Percentiles rank a stretch among this genome's conserved stretches.
Conservation (phyloP, 2,113 vertebrate genomes). For the Lagopus muta region DNA sequence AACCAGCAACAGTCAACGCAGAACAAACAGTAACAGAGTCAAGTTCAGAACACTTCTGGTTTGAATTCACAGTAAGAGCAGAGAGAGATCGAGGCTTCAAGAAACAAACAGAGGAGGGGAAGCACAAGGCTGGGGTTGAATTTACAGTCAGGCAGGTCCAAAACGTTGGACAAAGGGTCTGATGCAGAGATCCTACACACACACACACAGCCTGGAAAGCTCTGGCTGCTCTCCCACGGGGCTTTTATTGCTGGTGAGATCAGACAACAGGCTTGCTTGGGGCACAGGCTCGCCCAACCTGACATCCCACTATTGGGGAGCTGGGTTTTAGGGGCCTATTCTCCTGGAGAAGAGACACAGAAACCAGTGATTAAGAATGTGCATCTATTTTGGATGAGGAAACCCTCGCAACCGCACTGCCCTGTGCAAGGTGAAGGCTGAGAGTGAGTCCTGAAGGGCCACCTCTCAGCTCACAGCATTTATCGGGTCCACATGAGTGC, state of each 20-base stretch:
- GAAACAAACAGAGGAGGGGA: background rate
- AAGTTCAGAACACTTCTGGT: conserved; percentile 68
- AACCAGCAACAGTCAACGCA: conserved; percentile 64
- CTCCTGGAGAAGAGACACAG: background rate
- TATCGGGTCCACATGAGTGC: conserved; percentile 54
- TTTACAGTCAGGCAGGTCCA: background rate
- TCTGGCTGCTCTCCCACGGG: background rate
- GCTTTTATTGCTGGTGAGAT: conserved; percentile 69
- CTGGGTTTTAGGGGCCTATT: background rate
- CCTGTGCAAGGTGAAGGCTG: background rate
- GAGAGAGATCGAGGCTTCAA: background rate
- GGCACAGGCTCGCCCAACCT: background rate
- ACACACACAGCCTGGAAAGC: background rate
- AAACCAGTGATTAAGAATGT: background rate
- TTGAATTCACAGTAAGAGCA: conserved; percentile 69
- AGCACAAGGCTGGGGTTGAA: background rate
- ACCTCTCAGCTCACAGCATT: conserved; percentile 51
- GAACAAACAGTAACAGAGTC: conserved; percentile 54
- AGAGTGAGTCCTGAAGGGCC: background rate
- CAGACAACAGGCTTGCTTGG: background rate
- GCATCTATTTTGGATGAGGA: background rate
- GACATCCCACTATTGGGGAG: background rate
- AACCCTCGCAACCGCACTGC: background rate
- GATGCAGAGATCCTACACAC: background rate
- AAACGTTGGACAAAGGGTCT: background rate